Evolutionary conservation across 1,140 invertebrate genomes (phyloP), one percentile per base, ranked within the genome.

Genomic region (Hirudo medicinalis): DNA sequence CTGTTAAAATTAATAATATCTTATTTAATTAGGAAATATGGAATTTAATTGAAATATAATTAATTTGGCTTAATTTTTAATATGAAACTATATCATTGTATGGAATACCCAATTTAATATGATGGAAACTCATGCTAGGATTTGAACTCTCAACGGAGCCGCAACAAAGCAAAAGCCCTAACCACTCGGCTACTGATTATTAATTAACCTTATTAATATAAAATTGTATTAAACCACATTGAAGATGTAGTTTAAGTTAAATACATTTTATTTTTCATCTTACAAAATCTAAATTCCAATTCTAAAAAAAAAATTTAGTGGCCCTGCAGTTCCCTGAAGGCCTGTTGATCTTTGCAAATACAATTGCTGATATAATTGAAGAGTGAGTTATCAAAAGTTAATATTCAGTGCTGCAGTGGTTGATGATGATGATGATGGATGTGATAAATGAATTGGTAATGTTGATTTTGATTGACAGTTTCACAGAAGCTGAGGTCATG

Each of bases 241-340:
- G 25, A n/a, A 3, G 25, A n/a, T 57, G 9, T 27, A n/a, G 55
- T 57, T 2, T n/a, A n/a, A n/a, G 25, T 3, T 57, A 27, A 3
- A 57, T n/a, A n/a, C 25, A 57, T n/a, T 57, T 57, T n/a, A 5
- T 57, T n/a, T 57, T n/a, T 2, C 9, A 27, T n/a, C 55, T n/a
- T 5, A 57, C 20, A 57, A 57, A n/a, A n/a, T 57, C 25, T 57
- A 27, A n/a, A 57, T 57, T n/a, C 2, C 20, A 57, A n/a, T n/a
- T 57, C 55, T 57, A 27, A n/a, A 43, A 53, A 27, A 66, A 20
- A 72, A 40, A 79, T 79, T 75, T 87, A 78, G 94, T 99, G 0
- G 94, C 92, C 2, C 82, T 99, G 17, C 97, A 99, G 84, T 89
- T 99, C 86, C 97, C 96, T 2, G 97, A 99, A 87, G 97, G 87